phyloP scores from a whole-genome alignment of 2,888 invertebrate species.

The Sarcophaga subvicina region DNA sequence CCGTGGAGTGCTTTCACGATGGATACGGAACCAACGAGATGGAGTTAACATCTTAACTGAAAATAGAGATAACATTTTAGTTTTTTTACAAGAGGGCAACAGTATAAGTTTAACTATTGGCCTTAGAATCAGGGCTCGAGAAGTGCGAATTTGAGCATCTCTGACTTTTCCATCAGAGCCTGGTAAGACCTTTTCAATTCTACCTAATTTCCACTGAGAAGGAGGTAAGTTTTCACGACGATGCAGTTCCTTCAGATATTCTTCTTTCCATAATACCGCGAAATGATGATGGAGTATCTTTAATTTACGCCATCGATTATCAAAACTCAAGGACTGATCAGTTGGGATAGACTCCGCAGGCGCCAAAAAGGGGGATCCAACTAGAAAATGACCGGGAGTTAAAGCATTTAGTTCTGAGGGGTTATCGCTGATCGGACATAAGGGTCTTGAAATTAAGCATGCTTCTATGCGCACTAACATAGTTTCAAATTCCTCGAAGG shows the following conservation, averaged over 20 bases:
- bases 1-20: neutral
- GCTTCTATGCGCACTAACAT: constrained; percentile 19
- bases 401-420: constrained; percentile 1
- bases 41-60: neutral
- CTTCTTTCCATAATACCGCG: neutral
- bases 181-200: neutral
- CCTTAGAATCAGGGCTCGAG: neutral
- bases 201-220: no score
- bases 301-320: constrained; percentile 16
- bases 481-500: constrained; percentile 24
- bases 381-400: constrained; percentile 31
- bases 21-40: neutral
- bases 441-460: constrained; percentile 22
- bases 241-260: no score
- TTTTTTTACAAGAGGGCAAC: neutral
- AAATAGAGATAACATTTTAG: neutral
- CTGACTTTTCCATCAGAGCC: neutral
- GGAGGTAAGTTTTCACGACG: no score
- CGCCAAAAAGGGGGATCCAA: neutral
- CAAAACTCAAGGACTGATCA: neutral
- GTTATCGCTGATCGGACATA: constrained; percentile 12
- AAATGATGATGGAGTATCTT: neutral
- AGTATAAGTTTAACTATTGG: constrained; percentile 8
- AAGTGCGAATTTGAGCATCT: neutral
- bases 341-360: constrained; percentile 14